These are phyloP conservation scores for Pammene fasciana DNA, from an alignment of 2,888 invertebrate genomes.

Conservation along the genomic window DNA sequence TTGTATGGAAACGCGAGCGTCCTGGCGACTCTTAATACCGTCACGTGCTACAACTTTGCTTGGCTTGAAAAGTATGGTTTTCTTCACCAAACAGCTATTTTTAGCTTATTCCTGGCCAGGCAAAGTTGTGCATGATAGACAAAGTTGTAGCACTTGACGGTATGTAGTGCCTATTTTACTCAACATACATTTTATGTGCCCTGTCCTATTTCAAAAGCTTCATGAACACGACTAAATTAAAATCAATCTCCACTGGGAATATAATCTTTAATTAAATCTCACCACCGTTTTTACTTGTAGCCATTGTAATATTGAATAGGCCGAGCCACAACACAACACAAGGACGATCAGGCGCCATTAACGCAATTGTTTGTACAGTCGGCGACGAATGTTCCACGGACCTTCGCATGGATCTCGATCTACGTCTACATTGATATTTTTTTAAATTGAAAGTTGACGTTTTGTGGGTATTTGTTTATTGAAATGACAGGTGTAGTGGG, in stretches of 20 bases:
- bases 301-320: slow-evolving; percentile 33
- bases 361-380: slow-evolving; percentile 29
- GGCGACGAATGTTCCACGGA: background rate
- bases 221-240: slow-evolving; percentile 13
- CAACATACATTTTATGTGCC: background rate
- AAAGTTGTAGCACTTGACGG: too few species aligned
- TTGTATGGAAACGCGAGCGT: too few species aligned
- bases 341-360: slow-evolving; percentile 47
- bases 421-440: background rate
- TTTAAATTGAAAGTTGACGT: too few species aligned
- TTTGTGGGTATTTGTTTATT: too few species aligned
- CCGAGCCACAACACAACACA: slow-evolving; percentile 43
- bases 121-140: too few species aligned
- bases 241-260: background rate
- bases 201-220: background rate
- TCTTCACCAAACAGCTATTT: too few species aligned
- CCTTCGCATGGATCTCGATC: background rate
- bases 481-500: too few species aligned
- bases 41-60: too few species aligned
- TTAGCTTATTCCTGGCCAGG: too few species aligned
- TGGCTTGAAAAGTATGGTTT: too few species aligned
- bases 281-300: slow-evolving; percentile 26
- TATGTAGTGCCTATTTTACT: too few species aligned
- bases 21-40: too few species aligned
- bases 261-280: slow-evolving; percentile 38